Conservation (phyloP, 64 coral and sea anemone species). For the Porites lutea region DNA sequence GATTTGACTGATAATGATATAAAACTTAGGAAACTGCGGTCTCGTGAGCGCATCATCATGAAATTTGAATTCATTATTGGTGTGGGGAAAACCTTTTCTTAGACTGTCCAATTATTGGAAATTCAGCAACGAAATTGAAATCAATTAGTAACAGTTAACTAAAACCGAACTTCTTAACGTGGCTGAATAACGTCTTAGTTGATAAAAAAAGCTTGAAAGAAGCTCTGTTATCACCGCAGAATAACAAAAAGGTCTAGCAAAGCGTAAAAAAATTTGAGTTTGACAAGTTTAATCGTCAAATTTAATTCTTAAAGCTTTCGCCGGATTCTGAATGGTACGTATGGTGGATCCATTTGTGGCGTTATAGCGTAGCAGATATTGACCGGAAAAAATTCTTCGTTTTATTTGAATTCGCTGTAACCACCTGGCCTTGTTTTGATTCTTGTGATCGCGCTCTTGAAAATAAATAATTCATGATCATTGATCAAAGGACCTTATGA, state of each 20-base stretch:
- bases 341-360: too few relatives aligned
- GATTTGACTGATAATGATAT: too few relatives aligned
- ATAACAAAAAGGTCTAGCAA: neutral
- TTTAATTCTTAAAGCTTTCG: neutral
- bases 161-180: neutral
- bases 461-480: constrained; percentile 75
- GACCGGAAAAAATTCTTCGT: neutral
- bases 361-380: neutral
- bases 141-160: constrained; percentile 30
- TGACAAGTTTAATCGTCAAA: neutral
- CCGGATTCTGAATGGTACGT: neutral
- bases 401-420: constrained; percentile 22
- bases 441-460: constrained; percentile 47
- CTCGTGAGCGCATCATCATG: neutral
- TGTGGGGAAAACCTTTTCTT: neutral
- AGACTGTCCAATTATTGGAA: neutral
- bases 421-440: constrained; percentile 82
- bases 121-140: neutral
- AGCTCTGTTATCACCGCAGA: neutral
- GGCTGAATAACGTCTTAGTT: neutral
- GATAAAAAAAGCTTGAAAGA: neutral
- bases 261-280: neutral
- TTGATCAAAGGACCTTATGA: constrained; percentile 82
- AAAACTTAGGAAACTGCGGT: too few relatives aligned
- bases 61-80: neutral